Conservation (phyloP, 2,888 invertebrate species). For the Rhagophthalmus giganteus region DNA sequence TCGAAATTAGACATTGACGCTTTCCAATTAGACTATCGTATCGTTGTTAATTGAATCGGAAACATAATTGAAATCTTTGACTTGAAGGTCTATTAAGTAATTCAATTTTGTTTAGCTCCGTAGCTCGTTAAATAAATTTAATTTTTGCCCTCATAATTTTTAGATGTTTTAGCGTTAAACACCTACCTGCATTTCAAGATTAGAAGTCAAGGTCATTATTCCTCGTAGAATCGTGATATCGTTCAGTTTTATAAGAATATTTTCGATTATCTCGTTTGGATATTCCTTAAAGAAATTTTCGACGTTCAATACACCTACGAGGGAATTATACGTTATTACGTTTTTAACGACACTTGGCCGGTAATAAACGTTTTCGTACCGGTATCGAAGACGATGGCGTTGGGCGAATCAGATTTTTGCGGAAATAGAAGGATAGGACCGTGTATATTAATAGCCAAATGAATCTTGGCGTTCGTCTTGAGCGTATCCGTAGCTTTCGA, state of each 20-base stretch:
- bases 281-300: conserved; percentile 73
- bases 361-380: conserved; percentile 56
- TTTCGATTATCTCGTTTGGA: conserved; percentile 64
- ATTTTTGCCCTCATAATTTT: too few species aligned
- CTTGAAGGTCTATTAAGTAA: too few species aligned
- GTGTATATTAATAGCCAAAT: conserved; percentile 56
- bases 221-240: conserved; percentile 70
- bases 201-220: conserved; percentile 72
- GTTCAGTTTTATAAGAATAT: conserved; percentile 69
- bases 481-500: conserved; percentile 48
- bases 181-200: conserved; percentile 70
- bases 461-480: conserved; percentile 49
- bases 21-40: too few species aligned
- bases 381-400: conserved; percentile 74
- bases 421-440: conserved; percentile 77
- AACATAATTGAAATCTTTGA: too few species aligned
- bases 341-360: too few species aligned
- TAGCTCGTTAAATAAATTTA: too few species aligned
- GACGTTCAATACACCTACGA: conserved; percentile 72
- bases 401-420: conserved; percentile 78
- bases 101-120: too few species aligned
- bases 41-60: too few species aligned
- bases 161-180: too few species aligned
- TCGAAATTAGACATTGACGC: too few species aligned
- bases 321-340: too few species aligned